Percentiles rank a stretch among this genome's conserved stretches.
phyloP scores from a whole-genome alignment of 2,797 vertebrate genomes.

The Aythya fuligula region DNA sequence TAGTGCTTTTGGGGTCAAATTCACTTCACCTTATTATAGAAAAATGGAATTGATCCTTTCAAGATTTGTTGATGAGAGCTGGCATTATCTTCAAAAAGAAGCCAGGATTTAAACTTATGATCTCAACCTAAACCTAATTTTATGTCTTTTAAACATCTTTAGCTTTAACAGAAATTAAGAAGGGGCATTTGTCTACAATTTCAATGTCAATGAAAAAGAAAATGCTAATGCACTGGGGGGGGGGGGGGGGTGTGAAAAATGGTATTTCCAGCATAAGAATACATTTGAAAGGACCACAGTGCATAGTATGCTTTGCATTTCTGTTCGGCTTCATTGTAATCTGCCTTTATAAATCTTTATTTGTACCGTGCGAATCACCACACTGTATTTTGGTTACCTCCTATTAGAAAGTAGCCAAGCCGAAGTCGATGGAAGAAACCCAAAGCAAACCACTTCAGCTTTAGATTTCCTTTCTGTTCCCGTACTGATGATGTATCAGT shows the following conservation, averaged over 20 bases:
- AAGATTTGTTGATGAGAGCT: slow-evolving; percentile 36
- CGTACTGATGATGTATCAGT: background rate
- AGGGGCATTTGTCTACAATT: background rate
- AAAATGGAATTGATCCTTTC: slow-evolving; percentile 51
- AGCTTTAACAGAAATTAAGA: slow-evolving; percentile 11
- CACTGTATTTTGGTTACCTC: background rate
- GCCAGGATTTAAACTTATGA: slow-evolving; percentile 41
- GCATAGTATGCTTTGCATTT: background rate
- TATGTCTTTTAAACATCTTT: slow-evolving; percentile 17
- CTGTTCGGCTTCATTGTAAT: background rate
- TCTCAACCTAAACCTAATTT: slow-evolving; percentile 37
- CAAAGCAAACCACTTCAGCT: background rate
- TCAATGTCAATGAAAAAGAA: slow-evolving; percentile 13
- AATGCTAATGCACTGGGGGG: background rate
- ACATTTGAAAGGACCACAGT: background rate
- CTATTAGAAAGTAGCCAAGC: background rate
- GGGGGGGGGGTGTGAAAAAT: background rate
- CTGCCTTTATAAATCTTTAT: background rate
- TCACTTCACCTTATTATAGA: slow-evolving; percentile 52
- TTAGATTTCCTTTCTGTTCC: background rate
- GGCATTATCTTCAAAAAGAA: slow-evolving; percentile 44
- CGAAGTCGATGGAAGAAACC: background rate
- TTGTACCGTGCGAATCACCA: background rate
- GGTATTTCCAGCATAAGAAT: background rate
- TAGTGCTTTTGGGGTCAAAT: slow-evolving; percentile 42